Percentiles rank a stretch among this genome's conserved stretches.
Evolutionary conservation across 1,140 invertebrate species (phyloP).

Genomic region (Carcinoscorpius rotundicauda): DNA sequence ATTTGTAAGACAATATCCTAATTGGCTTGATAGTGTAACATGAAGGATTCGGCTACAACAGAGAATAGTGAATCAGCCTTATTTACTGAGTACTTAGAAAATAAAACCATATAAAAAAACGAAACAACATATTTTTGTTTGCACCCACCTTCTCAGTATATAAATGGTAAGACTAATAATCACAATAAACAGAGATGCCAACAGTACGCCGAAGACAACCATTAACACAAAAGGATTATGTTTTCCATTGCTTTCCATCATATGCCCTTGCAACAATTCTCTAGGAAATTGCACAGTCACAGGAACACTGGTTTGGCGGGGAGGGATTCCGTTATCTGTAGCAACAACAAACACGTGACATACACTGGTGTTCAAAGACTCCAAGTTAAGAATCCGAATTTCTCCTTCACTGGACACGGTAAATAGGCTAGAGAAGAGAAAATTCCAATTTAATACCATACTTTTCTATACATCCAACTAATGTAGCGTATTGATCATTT

Average conservation of each 20-base stretch:
- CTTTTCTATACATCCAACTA: too few species aligned
- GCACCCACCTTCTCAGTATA: slow-evolving; percentile 45
- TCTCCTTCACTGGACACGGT: slow-evolving; percentile 40
- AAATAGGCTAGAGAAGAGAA: slow-evolving; percentile 32
- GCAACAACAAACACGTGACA: slow-evolving; percentile 63
- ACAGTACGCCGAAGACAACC: slow-evolving; percentile 52
- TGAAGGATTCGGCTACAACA: too few species aligned
- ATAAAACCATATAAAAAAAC: too few species aligned
- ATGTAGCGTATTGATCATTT: too few species aligned
- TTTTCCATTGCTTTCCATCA: slow-evolving; percentile 12
- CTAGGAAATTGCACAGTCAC: slow-evolving; percentile 54
- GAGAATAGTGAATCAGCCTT: too few species aligned
- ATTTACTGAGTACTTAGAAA: too few species aligned
- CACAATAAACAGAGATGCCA: slow-evolving; percentile 55
- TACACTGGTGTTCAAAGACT: slow-evolving; percentile 41
- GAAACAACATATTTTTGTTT: too few species aligned
- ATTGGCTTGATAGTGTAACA: too few species aligned
- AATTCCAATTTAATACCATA: neutral
- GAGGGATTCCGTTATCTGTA: slow-evolving; percentile 59
- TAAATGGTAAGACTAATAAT: slow-evolving; percentile 57
- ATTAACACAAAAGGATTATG: slow-evolving; percentile 42
- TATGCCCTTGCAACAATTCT: slow-evolving; percentile 10
- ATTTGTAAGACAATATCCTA: too few species aligned
- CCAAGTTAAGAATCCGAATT: slow-evolving; percentile 34
- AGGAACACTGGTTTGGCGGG: slow-evolving; percentile 54